These are phyloP conservation scores for Atherinosoma microstoma DNA, from an alignment of 2,797 vertebrate genomes.

Conservation along the genomic window DNA sequence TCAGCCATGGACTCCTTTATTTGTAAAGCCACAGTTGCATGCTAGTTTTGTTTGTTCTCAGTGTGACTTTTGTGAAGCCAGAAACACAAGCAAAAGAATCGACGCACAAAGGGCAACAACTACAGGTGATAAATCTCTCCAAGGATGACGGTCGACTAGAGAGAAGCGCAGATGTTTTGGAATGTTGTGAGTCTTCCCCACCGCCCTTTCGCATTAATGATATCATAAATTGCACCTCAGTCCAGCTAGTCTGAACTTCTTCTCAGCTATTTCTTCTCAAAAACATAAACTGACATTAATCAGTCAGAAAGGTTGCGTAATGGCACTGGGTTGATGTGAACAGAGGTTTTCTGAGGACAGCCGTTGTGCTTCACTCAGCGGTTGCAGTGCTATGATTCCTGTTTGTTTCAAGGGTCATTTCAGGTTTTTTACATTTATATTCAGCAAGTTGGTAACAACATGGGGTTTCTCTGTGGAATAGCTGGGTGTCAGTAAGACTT, in stretches of 20 bases:
- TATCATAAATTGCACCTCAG: slow-evolving; percentile 51
- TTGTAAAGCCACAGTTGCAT: slow-evolving; percentile 14
- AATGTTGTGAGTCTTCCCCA: slow-evolving; percentile 47
- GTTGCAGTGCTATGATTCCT: slow-evolving; percentile 26
- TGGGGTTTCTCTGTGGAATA: neutral
- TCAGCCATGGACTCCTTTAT: slow-evolving; percentile 23
- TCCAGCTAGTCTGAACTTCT: slow-evolving; percentile 40
- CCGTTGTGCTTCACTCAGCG: slow-evolving; percentile 21
- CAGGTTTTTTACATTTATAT: slow-evolving; percentile 16
- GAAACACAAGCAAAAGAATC: neutral
- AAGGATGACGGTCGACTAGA: slow-evolving; percentile 31
- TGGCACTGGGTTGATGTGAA: slow-evolving; percentile 15
- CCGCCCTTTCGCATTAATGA: slow-evolving; percentile 58
- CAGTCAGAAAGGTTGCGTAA: slow-evolving; percentile 29
- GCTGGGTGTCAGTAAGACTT: slow-evolving; percentile 1
- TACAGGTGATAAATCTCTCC: slow-evolving; percentile 39
- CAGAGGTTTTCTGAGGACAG: slow-evolving; percentile 29
- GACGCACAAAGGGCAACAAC: slow-evolving; percentile 10
- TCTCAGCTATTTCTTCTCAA: neutral
- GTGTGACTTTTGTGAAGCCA: neutral
- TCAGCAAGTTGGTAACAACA: neutral
- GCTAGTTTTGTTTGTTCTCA: slow-evolving; percentile 6
- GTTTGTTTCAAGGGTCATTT: slow-evolving; percentile 9
- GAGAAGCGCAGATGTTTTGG: slow-evolving; percentile 57
- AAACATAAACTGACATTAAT: slow-evolving; percentile 34